These are phyloP conservation scores for Gnathonemus echidnorhynchus DNA, from an alignment of 2,113 vertebrate species.

Conservation along the genomic window DNA sequence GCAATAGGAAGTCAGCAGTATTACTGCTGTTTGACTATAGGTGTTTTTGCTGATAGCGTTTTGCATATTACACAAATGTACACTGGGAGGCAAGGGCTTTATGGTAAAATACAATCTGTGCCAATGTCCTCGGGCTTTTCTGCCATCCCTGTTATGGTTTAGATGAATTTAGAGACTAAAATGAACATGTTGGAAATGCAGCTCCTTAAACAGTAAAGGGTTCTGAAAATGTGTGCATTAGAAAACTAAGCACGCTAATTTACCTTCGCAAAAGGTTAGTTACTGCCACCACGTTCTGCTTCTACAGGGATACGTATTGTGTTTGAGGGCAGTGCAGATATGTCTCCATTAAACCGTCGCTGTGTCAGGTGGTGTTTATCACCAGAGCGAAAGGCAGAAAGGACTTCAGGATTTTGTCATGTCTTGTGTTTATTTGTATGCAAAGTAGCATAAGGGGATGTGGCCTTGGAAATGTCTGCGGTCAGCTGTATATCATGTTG, in stretches of 20 bases:
- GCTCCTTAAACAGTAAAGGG: neutral
- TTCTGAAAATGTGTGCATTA: neutral
- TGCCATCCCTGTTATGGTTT: neutral
- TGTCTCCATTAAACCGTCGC: neutral
- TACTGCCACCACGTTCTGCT: neutral
- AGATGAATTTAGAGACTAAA: neutral
- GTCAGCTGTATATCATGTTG: neutral
- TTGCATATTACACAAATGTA: neutral
- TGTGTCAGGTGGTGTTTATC: neutral
- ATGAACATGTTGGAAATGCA: neutral
- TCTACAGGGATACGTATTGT: neutral
- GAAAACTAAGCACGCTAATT: neutral
- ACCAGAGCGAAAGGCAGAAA: neutral
- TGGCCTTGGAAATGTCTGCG: neutral
- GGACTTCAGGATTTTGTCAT: neutral
- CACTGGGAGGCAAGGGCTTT: neutral
- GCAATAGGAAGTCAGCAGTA: neutral
- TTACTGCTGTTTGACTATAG: neutral
- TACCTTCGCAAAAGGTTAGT: neutral
- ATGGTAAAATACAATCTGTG: neutral
- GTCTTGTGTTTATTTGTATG: neutral
- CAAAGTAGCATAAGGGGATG: neutral
- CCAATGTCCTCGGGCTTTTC: neutral
- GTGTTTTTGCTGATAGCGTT: neutral
- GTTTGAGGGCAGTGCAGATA: neutral